Conservation (phyloP, 2,113 vertebrate species). For the mouse (Mus musculus) region DNA sequence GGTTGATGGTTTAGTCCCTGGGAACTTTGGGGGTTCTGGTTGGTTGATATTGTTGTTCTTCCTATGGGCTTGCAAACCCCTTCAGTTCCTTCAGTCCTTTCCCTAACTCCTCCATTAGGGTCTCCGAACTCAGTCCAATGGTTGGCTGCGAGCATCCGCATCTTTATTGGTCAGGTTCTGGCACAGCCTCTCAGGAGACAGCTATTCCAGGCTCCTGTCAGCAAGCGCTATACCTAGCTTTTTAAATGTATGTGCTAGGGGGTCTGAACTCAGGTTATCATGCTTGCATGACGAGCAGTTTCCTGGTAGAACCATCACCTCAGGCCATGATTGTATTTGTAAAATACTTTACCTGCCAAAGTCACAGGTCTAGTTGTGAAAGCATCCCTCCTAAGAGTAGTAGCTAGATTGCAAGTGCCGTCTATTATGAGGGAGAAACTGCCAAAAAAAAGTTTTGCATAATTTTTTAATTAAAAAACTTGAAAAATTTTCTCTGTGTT, state of each 20-base stretch:
- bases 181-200: too few relatives aligned
- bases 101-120: too few relatives aligned
- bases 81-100: too few relatives aligned
- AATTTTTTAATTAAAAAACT: conserved; percentile 67
- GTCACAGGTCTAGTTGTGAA: not conserved
- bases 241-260: not conserved
- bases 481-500: conserved; percentile 4
- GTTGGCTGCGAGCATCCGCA: too few relatives aligned
- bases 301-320: not conserved
- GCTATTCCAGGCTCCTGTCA: too few relatives aligned
- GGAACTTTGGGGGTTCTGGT: too few relatives aligned
- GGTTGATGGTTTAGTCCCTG: too few relatives aligned
- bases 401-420: not conserved
- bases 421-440: conserved; percentile 58
- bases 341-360: not conserved
- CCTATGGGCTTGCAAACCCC: too few relatives aligned
- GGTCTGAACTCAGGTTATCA: not conserved
- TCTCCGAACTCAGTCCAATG: too few relatives aligned
- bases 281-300: not conserved
- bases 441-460: conserved; percentile 36
- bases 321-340: not conserved
- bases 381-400: conserved; percentile 63
- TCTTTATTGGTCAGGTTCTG: too few relatives aligned
- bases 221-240: not conserved
- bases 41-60: too few relatives aligned